Evolutionary conservation across 2,888 invertebrate genomes (phyloP), one percentile per base, ranked within the genome.

Genomic region (Xanthia icteritia): DNA sequence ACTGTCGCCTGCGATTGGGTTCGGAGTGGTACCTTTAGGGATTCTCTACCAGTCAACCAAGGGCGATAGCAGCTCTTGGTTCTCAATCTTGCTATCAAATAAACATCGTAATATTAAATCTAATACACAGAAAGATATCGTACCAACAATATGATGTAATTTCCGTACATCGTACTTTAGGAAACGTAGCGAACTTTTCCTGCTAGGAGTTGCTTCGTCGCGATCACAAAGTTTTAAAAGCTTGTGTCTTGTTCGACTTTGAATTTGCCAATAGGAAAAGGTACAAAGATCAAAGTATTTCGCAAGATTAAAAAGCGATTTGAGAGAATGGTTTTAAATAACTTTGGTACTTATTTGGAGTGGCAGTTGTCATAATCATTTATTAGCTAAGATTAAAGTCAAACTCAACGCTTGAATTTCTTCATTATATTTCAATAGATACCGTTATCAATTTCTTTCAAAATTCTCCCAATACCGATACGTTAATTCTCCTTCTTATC

Each of bases 211-310:
- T 58, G 13, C 36, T 58, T 23, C 36, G 27, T 65, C 31, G 8
- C 31, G 31, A 27, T 45, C n/a, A 36, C 8, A 48, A 77, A 79
- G 80, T 78, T 79, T 51, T 78, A 23, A 58, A 63, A 39, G 39
- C 39, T 64, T 64, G 17, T 56, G 58, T 0, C 31, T 63, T 56
- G 48, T 79, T 71, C 20, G 39, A 39, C 15, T 69, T 77, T 48
- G 31, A 56, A 27, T 56, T 56, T 67, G 1, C 54, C 61, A 61
- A 73, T 31, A 39, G 20, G 8, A 75, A 73, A 6, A 51, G 5
- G 15, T 56, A 39, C n/a, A 56, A 48, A 79, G 48, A 56, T 56
- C 54, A 69, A 69, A 63, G 63, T 45, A 31, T 63, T 77, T 56
- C 27, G 20, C 15, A 3, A 56, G 20, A 39, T n/a, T 48, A 17